Evolutionary conservation across 2,113 vertebrate genomes (phyloP).

Genomic region (Capreolus pygargus): DNA sequence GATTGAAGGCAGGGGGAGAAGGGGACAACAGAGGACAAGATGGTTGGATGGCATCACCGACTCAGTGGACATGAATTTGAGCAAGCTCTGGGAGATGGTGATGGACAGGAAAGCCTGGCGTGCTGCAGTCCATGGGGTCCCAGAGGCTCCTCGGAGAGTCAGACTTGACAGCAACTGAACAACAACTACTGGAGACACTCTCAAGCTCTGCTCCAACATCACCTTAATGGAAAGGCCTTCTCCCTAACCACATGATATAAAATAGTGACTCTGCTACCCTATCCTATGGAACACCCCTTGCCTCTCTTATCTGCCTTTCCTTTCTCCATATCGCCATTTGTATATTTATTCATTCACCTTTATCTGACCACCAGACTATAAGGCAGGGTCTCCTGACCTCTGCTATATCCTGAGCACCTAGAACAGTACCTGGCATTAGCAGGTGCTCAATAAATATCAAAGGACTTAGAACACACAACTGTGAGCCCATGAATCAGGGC

Average conservation of each 20-base stretch:
- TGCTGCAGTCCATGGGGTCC: background rate
- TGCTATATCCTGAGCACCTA: background rate
- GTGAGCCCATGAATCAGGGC: background rate
- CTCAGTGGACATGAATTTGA: background rate
- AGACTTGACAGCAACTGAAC: no score
- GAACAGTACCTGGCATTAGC: background rate
- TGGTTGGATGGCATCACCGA: background rate
- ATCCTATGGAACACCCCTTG: background rate
- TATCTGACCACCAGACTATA: background rate
- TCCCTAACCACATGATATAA: background rate
- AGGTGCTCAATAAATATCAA: background rate
- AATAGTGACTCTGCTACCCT: background rate
- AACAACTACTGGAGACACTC: background rate
- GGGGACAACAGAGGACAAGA: background rate
- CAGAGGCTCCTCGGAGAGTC: background rate
- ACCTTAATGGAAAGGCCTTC: background rate
- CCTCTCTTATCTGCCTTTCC: background rate
- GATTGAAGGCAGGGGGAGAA: background rate
- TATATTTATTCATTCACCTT: background rate
- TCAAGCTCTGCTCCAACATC: background rate
- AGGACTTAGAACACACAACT: background rate
- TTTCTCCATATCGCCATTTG: background rate
- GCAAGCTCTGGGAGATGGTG: background rate
- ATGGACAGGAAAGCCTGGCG: background rate
- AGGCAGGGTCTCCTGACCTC: background rate